Evolutionary conservation across 2,797 vertebrate genomes (phyloP).

Genomic region (Graptemys geographica): DNA sequence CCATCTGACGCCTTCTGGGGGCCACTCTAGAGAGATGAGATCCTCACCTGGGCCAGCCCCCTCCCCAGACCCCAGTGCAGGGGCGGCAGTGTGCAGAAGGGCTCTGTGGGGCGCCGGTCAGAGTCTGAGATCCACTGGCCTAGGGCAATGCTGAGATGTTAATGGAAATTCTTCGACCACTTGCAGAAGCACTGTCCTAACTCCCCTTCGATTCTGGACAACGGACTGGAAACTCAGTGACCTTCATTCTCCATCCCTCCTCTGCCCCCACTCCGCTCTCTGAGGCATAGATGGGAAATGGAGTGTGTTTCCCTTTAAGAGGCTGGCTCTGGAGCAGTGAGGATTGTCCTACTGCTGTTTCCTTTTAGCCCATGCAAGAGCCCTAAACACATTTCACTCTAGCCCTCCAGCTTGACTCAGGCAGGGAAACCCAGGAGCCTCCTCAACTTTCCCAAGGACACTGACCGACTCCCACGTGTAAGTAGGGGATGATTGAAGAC

Average conservation of each 20-base stretch:
- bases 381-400: conserved; percentile 72
- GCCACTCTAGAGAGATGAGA: neutral
- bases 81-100: neutral
- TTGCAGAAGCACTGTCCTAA: neutral
- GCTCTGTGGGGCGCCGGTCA: neutral
- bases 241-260: neutral
- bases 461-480: conserved; percentile 47
- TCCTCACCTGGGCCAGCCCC: neutral
- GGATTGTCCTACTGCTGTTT: conserved; percentile 58
- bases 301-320: conserved; percentile 82
- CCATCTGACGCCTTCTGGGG: neutral
- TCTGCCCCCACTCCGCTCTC: neutral
- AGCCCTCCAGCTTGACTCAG: conserved; percentile 49
- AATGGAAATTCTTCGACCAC: neutral
- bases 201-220: neutral
- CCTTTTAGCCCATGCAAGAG: conserved; percentile 69
- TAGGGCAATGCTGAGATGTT: neutral
- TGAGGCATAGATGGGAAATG: conserved; percentile 59
- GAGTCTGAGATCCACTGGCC: neutral
- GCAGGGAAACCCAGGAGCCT: neutral
- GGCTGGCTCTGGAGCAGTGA: conserved; percentile 71
- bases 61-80: neutral
- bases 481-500: conserved; percentile 29
- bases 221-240: neutral
- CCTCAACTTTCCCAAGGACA: neutral